These are phyloP conservation scores for Botia almorhae DNA, from an alignment of 2,797 vertebrate genomes.

Conservation along the genomic window DNA sequence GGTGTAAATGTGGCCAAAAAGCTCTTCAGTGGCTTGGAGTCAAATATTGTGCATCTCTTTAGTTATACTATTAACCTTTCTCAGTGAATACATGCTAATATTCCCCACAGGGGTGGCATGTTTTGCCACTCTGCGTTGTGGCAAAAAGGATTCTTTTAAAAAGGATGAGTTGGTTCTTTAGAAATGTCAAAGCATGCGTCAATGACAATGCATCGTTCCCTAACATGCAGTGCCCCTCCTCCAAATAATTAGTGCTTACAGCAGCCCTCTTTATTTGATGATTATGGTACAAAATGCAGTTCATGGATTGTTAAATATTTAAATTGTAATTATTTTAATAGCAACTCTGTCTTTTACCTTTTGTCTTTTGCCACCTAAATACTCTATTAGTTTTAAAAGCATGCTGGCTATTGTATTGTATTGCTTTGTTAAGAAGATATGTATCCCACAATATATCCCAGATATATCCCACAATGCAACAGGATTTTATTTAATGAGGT, in stretches of 20 bases:
- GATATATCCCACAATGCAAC: background rate
- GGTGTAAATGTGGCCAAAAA: background rate
- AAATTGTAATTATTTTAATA: conserved; percentile 40
- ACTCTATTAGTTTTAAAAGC: conserved; percentile 11
- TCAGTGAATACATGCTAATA: conserved; percentile 40
- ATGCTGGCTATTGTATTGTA: background rate
- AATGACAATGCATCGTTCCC: conserved; percentile 21
- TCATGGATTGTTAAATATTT: conserved; percentile 33
- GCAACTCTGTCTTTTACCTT: conserved; percentile 19
- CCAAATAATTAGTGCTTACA: conserved; percentile 6
- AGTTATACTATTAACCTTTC: conserved; percentile 54
- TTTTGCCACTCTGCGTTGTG: background rate
- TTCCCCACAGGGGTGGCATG: conserved; percentile 12
- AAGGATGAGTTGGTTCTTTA: conserved; percentile 28
- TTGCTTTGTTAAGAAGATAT: conserved; percentile 3
- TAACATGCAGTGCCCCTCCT: background rate
- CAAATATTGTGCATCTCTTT: conserved; percentile 43
- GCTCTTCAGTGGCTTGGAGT: conserved; percentile 46
- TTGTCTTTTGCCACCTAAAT: conserved; percentile 30
- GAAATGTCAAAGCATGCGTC: conserved; percentile 52
- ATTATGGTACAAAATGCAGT: conserved; percentile 21
- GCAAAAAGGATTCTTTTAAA: conserved; percentile 28
- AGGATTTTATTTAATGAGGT: background rate
- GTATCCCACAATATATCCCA: background rate
- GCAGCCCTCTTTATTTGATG: conserved; percentile 18